phyloP scores from a whole-genome alignment of 2,113 vertebrate genomes.

The Entomyzon cyanotis region DNA sequence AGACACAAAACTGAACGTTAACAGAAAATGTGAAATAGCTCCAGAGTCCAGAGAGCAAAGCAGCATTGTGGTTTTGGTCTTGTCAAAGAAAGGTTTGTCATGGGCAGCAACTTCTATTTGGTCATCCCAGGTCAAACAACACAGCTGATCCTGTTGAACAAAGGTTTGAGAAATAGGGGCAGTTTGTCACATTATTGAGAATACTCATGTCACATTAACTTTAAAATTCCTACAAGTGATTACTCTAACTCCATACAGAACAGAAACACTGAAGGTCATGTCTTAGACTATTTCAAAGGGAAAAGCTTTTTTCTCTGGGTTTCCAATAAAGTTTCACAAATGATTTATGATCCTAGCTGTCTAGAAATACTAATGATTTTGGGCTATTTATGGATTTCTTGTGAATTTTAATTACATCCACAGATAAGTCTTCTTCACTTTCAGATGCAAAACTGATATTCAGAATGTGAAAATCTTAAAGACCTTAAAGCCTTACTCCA shows the following conservation, averaged over 20 bases:
- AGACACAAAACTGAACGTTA: not conserved
- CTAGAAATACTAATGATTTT: constrained; percentile 7
- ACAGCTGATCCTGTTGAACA: not conserved
- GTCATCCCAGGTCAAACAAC: not conserved
- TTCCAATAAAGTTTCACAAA: constrained; percentile 11
- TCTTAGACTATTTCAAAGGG: not conserved
- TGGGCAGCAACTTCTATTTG: not conserved
- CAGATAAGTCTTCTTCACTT: not conserved
- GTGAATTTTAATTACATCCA: constrained; percentile 24
- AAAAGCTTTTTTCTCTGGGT: not conserved
- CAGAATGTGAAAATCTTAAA: not conserved
- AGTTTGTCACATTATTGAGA: not conserved
- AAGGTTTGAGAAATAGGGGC: not conserved
- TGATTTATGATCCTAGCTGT: constrained; percentile 24
- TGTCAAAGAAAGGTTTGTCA: not conserved
- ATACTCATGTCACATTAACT: not conserved
- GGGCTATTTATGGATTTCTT: not conserved
- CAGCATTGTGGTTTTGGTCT: not conserved
- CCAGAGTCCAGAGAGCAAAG: not conserved
- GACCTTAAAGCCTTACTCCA: not conserved
- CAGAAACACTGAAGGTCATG: not conserved
- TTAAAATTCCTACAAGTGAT: not conserved
- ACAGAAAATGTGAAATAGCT: not conserved
- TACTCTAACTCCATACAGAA: not conserved
- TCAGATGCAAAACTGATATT: not conserved